Conservation (phyloP, 2,888 invertebrate genomes). For the Disparrhopalites patrizii region DNA sequence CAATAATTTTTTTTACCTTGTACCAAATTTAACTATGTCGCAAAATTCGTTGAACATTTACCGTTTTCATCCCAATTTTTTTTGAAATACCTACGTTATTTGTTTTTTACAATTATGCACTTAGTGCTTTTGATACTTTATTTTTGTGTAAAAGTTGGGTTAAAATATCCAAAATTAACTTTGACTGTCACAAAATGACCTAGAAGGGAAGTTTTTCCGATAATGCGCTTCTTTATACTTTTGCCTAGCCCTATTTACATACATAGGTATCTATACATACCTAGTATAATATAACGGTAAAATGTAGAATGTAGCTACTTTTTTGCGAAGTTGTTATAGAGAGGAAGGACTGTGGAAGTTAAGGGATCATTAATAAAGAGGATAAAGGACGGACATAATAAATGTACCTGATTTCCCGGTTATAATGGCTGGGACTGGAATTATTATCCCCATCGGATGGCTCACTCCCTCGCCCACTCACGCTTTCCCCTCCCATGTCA, state of each 20-base stretch:
- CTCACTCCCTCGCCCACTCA: constrained; percentile 50
- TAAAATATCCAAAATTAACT: no score
- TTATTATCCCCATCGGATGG: constrained; percentile 27
- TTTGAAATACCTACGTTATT: background rate
- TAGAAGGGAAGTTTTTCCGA: no score
- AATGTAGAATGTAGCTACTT: no score
- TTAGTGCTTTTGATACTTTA: background rate
- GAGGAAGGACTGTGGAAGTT: background rate
- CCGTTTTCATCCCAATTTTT: background rate
- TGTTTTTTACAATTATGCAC: no score
- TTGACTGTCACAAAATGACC: no score
- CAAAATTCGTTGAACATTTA: no score
- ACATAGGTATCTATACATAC: no score
- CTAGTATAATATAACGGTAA: no score
- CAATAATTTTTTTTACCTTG: no score
- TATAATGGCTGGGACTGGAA: constrained; percentile 47
- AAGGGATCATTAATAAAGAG: background rate
- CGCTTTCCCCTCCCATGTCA: constrained; percentile 58
- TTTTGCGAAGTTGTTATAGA: background rate
- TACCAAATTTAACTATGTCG: no score
- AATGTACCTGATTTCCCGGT: constrained; percentile 48
- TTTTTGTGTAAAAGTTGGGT: background rate
- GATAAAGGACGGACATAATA: background rate
- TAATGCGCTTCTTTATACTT: no score
- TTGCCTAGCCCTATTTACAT: no score